Conservation (phyloP, 2,113 vertebrate species). For the Xyliphius kryptos region DNA sequence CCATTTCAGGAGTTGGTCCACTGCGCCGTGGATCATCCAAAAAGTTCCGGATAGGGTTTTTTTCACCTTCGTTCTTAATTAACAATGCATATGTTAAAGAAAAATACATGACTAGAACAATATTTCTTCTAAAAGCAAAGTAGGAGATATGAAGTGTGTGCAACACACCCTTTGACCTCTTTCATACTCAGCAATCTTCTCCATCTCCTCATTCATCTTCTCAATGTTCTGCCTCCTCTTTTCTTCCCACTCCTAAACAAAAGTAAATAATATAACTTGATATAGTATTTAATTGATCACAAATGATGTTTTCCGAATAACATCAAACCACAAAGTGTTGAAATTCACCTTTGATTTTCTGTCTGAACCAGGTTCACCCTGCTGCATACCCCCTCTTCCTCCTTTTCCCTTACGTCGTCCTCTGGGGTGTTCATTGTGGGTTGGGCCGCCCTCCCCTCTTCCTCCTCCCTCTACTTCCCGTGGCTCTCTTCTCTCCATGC, state of each 20-base stretch:
- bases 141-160: neutral
- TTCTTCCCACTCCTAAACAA: conserved; percentile 84
- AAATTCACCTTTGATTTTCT: too few relatives aligned
- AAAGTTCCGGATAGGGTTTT: conserved; percentile 79
- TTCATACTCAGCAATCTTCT: conserved; percentile 84
- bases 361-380: too few relatives aligned
- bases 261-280: too few relatives aligned
- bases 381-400: too few relatives aligned
- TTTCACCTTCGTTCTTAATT: conserved; percentile 70
- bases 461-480: too few relatives aligned
- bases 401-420: too few relatives aligned
- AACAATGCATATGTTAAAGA: neutral
- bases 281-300: too few relatives aligned
- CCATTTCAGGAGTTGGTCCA: conserved; percentile 61
- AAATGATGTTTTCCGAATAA: too few relatives aligned
- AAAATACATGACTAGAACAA: neutral
- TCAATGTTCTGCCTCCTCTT: conserved; percentile 84
- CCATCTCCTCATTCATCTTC: conserved; percentile 92
- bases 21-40: conserved; percentile 81
- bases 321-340: too few relatives aligned
- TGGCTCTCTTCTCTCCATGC: too few relatives aligned
- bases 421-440: too few relatives aligned
- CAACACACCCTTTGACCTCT: conserved; percentile 71
- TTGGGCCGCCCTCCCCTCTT: too few relatives aligned
- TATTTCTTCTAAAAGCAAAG: neutral